Base-by-base conservation (phyloP, 2,888 invertebrate species). In the Lordiphosa andalusiaca region DNA sequence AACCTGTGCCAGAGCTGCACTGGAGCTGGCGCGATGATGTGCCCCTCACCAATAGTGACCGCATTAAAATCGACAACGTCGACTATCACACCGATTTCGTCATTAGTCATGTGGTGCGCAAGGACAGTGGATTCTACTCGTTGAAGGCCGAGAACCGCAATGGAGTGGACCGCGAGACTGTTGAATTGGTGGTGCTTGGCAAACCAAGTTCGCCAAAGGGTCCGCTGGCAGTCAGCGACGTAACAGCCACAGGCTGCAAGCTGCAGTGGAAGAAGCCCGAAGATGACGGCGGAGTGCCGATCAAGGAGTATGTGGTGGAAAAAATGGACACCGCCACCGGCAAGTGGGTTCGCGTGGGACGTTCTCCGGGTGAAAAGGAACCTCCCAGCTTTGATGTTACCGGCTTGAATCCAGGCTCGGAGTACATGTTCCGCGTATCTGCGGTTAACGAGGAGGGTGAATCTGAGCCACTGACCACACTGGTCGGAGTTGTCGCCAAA, bases 401-500 rank as follows among this genome's bases (percentile, higher is more conserved):
- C 1, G 97, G 97, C 1, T 91, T 98, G 40, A 95, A 95, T 80
- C 97, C 97, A 87, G 98, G 98, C 77, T 98, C 99, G 88, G 95
- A 97, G 3, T 99, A 99, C 90, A 97, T 98, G 91, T 99, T 99
- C 93, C 93, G 99, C 40, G 98, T 99, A 0, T 95, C 95, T 84
- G 98, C 99, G 12, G 98, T 99, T 51, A 99, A 99, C 90, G 96
- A 97, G 88, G 98, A 99, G 90, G 99, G 99, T 10, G 98, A 98
- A 90, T 98, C 98, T 0, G 98, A 99, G 88, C 98, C 98, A 56
- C 91, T 99, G 53, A 97, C 97, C 88, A 95, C 98, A 0, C 97
- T 97, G 68, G 95, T 95, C 82, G 93, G 97, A 4, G 97, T 98
- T 71, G 93, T 98, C 73, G 99, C 99, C 56, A 99, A 99, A 91